Evolutionary conservation across 1,140 invertebrate genomes (phyloP), one percentile per base, ranked within the genome.

Genomic region (Teleopsis dalmanni): DNA sequence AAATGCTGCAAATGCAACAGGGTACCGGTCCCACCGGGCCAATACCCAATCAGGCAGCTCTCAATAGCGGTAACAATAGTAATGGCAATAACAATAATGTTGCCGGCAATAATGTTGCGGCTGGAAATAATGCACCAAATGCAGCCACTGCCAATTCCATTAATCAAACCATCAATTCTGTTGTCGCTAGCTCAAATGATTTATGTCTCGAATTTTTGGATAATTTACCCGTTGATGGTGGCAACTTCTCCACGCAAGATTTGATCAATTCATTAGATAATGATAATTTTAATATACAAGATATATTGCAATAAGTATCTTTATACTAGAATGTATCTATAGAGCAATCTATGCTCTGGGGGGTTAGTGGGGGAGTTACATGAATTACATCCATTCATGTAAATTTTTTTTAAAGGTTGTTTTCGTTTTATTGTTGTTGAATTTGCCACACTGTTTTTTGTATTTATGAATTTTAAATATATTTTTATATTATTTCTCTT

Each of bases 141-240:
- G 58, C 65, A 63, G 46, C 72, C 70, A 37, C 69, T 69, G 53
- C 74, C 59, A 69, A 70, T 54, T 65, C 58, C 58, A 75, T 71
- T 11, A 72, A 53, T 52, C 75, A 63, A 59, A 65, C 56, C 53
- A 66, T 63, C 71, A 77, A 72, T 62, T 73, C 73, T 70, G 80
- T 76, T 71, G 69, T 74, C 36, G 76, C 59, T 55, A 79, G 76
- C 66, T 65, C 82, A 1, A 74, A 79, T 18, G 85, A 87, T 61
- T 85, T 87, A 59, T 84, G 80, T 68, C 75, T 87, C 51, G 86
- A 88, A 74, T 85, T 88, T 70, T 72, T 88, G n/a, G 85, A 88
- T 57, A 84, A 84, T 68, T 76, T 87, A 62, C 81, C 82, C 31
- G 76, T 81, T 43, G 83, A 86, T 58, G 75, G 81, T 34, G 78